phyloP scores from a whole-genome alignment of 2,797 vertebrate genomes.

The Ptychadena robeensis region DNA sequence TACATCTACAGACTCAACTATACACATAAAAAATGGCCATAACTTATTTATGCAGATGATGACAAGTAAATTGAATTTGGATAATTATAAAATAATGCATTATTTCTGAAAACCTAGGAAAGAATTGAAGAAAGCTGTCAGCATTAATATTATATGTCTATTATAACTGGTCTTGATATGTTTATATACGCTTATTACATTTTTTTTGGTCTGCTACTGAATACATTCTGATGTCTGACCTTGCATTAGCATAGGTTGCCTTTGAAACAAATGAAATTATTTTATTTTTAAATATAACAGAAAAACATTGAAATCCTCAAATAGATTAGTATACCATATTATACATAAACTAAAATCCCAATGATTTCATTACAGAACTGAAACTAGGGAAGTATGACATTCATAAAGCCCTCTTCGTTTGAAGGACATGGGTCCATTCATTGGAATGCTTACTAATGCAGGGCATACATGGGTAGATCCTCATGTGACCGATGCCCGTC shows the following conservation, averaged over 20 bases:
- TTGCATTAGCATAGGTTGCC: constrained; percentile 42
- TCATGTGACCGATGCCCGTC: no score
- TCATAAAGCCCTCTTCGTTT: background rate
- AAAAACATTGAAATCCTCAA: background rate
- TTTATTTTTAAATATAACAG: constrained; percentile 1
- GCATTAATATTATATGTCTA: constrained; percentile 27
- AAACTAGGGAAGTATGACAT: background rate
- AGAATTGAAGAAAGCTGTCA: constrained; percentile 9
- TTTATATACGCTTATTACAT: constrained; percentile 12
- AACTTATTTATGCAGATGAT: constrained; percentile 2
- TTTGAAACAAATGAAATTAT: constrained; percentile 19
- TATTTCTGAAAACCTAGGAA: constrained; percentile 42
- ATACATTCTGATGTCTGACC: constrained; percentile 1
- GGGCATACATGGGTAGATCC: no score
- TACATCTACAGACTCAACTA: constrained; percentile 7
- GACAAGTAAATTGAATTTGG: constrained; percentile 28
- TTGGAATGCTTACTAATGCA: no score
- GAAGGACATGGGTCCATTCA: background rate
- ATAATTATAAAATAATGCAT: constrained; percentile 30
- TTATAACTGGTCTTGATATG: constrained; percentile 28
- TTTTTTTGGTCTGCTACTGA: constrained; percentile 33
- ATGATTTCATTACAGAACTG: background rate
- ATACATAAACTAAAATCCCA: background rate
- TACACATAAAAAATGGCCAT: constrained; percentile 8
- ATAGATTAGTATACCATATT: background rate